A percentile compares a stretch with the other conserved stretches of the same genome.
Conservation (phyloP, 2,113 vertebrate species). For the Struthio camelus region DNA sequence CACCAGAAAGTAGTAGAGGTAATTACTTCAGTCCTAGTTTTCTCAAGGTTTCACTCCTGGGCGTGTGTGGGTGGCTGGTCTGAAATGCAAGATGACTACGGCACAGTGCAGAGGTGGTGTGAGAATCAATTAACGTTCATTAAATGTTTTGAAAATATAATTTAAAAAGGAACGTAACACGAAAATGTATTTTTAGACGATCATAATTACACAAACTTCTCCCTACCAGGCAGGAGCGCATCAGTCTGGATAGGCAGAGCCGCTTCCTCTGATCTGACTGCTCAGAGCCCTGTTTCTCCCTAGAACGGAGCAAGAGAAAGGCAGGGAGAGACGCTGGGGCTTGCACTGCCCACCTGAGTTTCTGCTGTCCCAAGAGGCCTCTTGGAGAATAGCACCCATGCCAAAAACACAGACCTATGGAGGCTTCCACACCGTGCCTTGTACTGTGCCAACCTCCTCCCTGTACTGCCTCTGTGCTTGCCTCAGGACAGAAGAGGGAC, state of each 20-base stretch:
- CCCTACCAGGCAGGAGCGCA: not conserved
- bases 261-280: not conserved
- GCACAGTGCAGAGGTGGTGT: not conserved
- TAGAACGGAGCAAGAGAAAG: accelerated
- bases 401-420: not conserved
- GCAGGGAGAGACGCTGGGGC: not conserved
- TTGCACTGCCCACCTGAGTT: not conserved
- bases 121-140: not conserved
- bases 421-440: accelerated
- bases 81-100: not conserved
- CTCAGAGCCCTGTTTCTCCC: not conserved
- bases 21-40: not conserved
- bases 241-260: no score
- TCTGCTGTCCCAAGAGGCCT: not conserved
- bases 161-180: not conserved
- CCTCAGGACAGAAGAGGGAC: not conserved
- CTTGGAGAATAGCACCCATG: not conserved
- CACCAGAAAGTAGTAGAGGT: not conserved
- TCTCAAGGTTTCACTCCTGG: not conserved
- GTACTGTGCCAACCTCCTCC: not conserved
- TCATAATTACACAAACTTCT: not conserved
- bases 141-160: not conserved
- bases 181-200: not conserved
- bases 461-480: not conserved
- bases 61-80: not conserved